Evolutionary conservation across 2,113 vertebrate species (phyloP), one percentile per base, ranked within the genome.

Genomic region (Fulmarus glacialis): DNA sequence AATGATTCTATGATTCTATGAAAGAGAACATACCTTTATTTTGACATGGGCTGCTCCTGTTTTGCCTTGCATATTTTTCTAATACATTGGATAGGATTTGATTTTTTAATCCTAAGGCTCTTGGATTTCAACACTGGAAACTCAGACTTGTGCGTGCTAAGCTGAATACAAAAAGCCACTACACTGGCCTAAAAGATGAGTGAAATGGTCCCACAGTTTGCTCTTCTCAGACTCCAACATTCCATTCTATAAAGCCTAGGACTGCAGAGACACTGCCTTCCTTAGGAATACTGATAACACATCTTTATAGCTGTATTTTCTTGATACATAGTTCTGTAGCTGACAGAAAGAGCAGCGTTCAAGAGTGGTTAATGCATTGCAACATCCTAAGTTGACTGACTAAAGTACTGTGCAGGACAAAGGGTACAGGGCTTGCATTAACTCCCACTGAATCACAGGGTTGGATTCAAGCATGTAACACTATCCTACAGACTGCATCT

Each of bases 341-440:
- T 74, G 55, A 70, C 8, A 78, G 12, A 67, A 29, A 21, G 4
- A 26, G 8, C 1, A 0, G 42, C 1, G 0, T 27, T 71, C 47
- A 55, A 4, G 4, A 55, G 34, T 0, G 7, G 9, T 36, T 63
- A 66, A 72, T 15, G 36, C 29, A 50, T 5, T 32, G 21, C 58
- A 86, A 66, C 40, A 32, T 55, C 47, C n/a, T 53, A 19, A n/a
- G 6, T 15, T 30, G 82, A 82, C 36, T 13, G 70, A 68, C 17
- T 9, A 32, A 88, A 88, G 18, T 4, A 8, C 19, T 2, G 24
- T 15, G 38, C 42, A 74, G 84, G 22, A 67, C 40, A 52, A 67
- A 79, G 26, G 27, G 12, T 6, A 14, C 34, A 42, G 62, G 72
- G 53, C 20, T 70, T 34, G 36, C 38, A 34, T 16, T 12, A 63